A percentile compares a stretch with the other conserved stretches of the same genome.
phyloP scores from a whole-genome alignment of 2,113 vertebrate species.

The Brachyistius frenatus region DNA sequence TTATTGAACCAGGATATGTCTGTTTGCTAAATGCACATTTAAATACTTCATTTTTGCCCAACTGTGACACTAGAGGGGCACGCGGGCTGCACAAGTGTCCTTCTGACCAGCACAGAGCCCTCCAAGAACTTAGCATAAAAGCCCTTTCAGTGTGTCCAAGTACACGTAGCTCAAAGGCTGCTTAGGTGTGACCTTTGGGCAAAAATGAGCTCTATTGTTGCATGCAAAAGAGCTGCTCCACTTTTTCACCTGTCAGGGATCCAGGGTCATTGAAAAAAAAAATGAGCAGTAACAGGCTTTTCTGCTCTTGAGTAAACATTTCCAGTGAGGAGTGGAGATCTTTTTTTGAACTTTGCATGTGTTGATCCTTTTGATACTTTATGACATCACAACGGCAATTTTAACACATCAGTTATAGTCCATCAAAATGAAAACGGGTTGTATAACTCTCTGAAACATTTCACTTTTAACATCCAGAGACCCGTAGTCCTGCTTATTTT shows the following conservation, averaged over 20 bases:
- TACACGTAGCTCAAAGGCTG: constrained; percentile 14
- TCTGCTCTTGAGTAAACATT: too few relatives aligned
- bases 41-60: constrained; percentile 16
- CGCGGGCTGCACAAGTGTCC: background rate
- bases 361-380: too few relatives aligned
- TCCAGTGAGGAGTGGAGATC: too few relatives aligned
- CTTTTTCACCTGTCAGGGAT: too few relatives aligned
- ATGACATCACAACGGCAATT: too few relatives aligned
- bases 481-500: background rate
- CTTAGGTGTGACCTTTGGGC: constrained; percentile 29
- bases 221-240: too few relatives aligned
- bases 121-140: constrained; percentile 1
- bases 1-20: background rate
- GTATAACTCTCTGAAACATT: too few relatives aligned
- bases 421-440: background rate
- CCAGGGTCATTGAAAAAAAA: too few relatives aligned
- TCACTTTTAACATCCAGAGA: background rate
- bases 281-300: too few relatives aligned
- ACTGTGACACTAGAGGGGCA: constrained; percentile 5
- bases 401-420: too few relatives aligned
- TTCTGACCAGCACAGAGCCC: background rate
- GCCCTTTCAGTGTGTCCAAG: background rate
- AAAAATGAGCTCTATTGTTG: background rate
- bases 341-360: too few relatives aligned
- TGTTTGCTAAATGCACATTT: background rate